These are phyloP conservation scores for Nyctibius bracteatus DNA, from an alignment of 2,113 vertebrate species.

Conservation along the genomic window DNA sequence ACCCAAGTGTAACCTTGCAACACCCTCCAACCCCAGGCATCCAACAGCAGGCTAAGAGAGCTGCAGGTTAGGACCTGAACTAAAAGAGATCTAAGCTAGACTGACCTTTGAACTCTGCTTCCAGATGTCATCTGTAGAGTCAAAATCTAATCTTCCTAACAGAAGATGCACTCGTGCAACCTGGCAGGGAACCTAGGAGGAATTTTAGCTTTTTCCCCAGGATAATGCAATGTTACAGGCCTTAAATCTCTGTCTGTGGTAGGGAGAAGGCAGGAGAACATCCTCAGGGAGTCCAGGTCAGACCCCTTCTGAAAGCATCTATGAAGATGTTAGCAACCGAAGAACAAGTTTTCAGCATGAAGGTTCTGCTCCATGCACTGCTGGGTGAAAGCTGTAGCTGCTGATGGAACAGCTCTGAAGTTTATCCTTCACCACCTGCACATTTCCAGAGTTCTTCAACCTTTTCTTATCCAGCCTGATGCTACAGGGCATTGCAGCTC, in stretches of 20 bases:
- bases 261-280: not conserved
- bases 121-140: not conserved
- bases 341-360: not conserved
- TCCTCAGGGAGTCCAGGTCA: not conserved
- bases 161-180: not conserved
- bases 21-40: not conserved
- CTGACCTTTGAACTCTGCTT: not conserved
- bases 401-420: not conserved
- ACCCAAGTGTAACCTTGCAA: not conserved
- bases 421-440: not conserved
- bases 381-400: not conserved
- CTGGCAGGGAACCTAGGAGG: not conserved
- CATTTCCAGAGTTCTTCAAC: not conserved
- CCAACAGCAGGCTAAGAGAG: not conserved
- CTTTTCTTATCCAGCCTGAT: not conserved
- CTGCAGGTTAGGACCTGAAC: not conserved
- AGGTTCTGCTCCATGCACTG: not conserved
- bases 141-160: not conserved
- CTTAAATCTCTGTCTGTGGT: not conserved
- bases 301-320: not conserved
- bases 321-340: not conserved
- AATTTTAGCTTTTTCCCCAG: not conserved
- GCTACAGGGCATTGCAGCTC: not conserved
- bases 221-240: not conserved
- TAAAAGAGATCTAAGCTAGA: not conserved